Evolutionary conservation across 2,113 vertebrate genomes (phyloP), one percentile per base, ranked within the genome.

Genomic region (Rhadina sibilatrix): DNA sequence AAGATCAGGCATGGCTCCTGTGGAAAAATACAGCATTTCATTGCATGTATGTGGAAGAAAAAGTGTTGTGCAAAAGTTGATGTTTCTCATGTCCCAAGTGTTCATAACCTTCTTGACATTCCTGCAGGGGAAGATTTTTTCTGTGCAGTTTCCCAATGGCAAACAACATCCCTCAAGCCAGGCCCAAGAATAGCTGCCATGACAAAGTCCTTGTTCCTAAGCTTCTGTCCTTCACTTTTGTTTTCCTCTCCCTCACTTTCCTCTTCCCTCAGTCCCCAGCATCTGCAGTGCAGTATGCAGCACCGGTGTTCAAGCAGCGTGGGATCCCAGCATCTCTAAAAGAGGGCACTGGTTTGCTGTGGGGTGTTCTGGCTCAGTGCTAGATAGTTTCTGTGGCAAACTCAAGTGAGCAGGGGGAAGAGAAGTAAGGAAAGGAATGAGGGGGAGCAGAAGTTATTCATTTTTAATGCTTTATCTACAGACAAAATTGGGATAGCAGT

Each of bases 401-500:
- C 7, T 56, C 16, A 21, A 52, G 35, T 10, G 15, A 56, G 40
- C 56, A 90, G 11, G 11, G 44, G 60, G 33, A 61, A 78, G 38
- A 59, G 21, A 13, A 31, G 19, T 31, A 40, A 46, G 31, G 35
- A 30, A 89, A 19, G 18, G 30, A 50, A 65, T 50, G 27, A 50
- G 23, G 11, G 28, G 44, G 13, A 89, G 35, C 17, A 76, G 72
- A 91, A 4, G 15, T 59, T 75, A 81, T 63, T 92, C 0, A 52
- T 82, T 87, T 94, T 93, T 82, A 87, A 69, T 82, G 50, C 33
- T 50, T 89, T 76, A 68, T 61, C 53, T 94, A 24, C 63, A 76
- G 52, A 96, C 86, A 95, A 97, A 96, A 88, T 87, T 30, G 66
- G 79, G 95, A 95, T 88, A 72, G 54, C 49, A 75, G 75, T 75